Percentiles rank a stretch among this genome's conserved stretches.
Conservation (phyloP, 2,113 vertebrate genomes). For the Rhea americana region DNA sequence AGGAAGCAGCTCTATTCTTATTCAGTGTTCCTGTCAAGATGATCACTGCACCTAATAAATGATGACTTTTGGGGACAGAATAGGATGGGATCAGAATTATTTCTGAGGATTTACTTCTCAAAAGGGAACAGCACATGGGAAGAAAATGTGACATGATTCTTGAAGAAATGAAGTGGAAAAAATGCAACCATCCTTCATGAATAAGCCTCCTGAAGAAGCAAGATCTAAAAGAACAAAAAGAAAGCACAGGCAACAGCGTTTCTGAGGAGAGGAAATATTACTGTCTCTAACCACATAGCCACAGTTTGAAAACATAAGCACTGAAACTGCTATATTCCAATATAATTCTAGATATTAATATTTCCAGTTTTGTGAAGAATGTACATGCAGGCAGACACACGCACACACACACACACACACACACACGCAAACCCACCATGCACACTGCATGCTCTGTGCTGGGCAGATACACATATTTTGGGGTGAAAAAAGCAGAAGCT, state of each 20-base stretch:
- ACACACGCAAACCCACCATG: background rate
- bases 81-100: background rate
- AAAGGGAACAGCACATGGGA: background rate
- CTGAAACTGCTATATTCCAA: background rate
- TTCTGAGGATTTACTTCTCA: background rate
- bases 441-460: background rate
- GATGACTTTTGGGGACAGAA: background rate
- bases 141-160: background rate
- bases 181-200: background rate
- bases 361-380: background rate
- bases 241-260: background rate
- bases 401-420: no score
- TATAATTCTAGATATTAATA: background rate
- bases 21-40: background rate
- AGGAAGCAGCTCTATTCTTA: constrained; percentile 5
- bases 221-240: background rate
- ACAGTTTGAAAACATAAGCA: background rate
- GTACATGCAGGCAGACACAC: background rate
- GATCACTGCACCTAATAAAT: background rate
- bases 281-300: background rate
- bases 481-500: background rate
- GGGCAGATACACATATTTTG: background rate
- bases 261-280: background rate
- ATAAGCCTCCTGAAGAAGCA: background rate
- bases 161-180: background rate